phyloP scores from a whole-genome alignment of 1,140 invertebrate genomes.

The Rhopalosiphum padi region DNA sequence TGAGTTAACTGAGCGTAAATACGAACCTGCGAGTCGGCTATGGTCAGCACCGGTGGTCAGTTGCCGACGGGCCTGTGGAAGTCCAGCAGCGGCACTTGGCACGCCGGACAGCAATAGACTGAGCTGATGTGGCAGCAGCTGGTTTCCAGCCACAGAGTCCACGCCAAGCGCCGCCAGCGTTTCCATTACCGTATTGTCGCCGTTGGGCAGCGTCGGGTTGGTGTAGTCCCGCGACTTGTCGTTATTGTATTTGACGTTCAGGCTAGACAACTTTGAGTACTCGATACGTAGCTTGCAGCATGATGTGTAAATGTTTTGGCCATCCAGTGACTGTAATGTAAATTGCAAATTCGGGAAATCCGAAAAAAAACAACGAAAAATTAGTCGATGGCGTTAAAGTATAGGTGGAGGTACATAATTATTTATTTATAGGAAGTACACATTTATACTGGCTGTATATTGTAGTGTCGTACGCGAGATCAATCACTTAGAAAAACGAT shows the following conservation, averaged over 20 bases:
- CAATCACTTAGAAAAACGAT: neutral
- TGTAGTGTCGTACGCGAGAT: neutral
- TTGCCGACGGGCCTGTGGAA: conserved; percentile 43
- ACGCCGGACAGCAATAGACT: conserved; percentile 59
- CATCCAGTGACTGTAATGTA: conserved; percentile 84
- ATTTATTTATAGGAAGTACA: neutral
- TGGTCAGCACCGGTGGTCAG: conserved; percentile 57
- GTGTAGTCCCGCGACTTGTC: conserved; percentile 99
- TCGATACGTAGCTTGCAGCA: conserved; percentile 99
- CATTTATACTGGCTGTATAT: neutral
- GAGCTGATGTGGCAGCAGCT: conserved; percentile 72
- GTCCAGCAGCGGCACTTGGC: conserved; percentile 61
- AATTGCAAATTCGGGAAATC: neutral
- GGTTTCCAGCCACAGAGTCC: conserved; percentile 65
- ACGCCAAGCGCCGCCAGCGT: conserved; percentile 66
- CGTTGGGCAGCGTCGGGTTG: conserved; percentile 94
- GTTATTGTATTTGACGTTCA: conserved; percentile 99
- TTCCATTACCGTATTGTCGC: conserved; percentile 70
- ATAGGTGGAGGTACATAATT: neutral
- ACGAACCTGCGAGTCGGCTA: conserved; percentile 65
- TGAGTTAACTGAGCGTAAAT: neutral
- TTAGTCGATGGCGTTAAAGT: neutral
- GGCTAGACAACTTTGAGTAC: conserved; percentile 95
- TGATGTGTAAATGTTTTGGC: conserved; percentile 98
- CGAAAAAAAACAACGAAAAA: neutral